Evolutionary conservation across 2,797 vertebrate genomes (phyloP).

Genomic region (Hyperoplus immaculatus): DNA sequence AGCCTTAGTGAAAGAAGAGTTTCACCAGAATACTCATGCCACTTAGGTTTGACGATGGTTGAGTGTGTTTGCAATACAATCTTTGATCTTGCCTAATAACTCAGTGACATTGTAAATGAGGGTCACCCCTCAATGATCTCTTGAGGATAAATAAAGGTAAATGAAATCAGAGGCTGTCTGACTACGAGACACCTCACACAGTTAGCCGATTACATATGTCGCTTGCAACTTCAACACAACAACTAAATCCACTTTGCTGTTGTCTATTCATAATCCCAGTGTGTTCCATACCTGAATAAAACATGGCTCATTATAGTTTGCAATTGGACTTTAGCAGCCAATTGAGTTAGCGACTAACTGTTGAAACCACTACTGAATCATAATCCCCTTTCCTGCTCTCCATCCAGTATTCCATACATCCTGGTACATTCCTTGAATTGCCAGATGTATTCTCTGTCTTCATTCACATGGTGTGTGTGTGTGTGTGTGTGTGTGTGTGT

Average conservation of each 20-base stretch:
- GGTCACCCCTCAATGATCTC: too few relatives aligned
- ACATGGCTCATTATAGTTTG: too few relatives aligned
- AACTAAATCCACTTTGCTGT: too few relatives aligned
- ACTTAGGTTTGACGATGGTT: not conserved
- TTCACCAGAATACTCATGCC: too few relatives aligned
- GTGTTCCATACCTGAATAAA: too few relatives aligned
- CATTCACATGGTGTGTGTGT: too few relatives aligned
- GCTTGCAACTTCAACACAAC: not conserved
- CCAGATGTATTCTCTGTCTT: not conserved
- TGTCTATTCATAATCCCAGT: too few relatives aligned
- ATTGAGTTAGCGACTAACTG: not conserved
- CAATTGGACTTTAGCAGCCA: not conserved
- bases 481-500: not conserved
- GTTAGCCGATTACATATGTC: not conserved
- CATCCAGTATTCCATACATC: not conserved
- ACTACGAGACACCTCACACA: too few relatives aligned
- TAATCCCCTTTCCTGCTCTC: not conserved
- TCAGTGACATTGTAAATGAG: too few relatives aligned
- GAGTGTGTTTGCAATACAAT: not conserved
- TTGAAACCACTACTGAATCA: not conserved
- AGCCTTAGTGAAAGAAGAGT: not conserved
- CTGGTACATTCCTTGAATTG: not conserved
- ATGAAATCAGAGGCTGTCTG: too few relatives aligned
- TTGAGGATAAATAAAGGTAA: too few relatives aligned
- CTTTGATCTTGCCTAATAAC: not conserved